Evolutionary conservation across 2,888 invertebrate genomes (phyloP), one percentile per base, ranked within the genome.

Genomic region (Drosophila robusta): DNA sequence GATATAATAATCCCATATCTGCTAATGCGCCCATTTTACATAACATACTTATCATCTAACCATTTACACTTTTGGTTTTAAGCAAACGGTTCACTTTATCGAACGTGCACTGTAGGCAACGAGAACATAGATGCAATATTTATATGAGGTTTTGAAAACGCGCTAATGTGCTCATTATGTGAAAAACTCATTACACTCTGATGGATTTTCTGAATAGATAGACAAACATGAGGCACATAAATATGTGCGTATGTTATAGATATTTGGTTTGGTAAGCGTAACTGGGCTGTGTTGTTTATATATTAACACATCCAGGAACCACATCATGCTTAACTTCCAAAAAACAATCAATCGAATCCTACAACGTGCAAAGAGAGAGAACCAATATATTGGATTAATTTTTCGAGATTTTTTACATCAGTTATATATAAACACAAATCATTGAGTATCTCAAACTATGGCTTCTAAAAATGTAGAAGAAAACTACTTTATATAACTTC

Each of bases 201-300:
- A 60, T 57, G 42, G 29, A 34, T 12, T 34, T 34, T 4, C 32
- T 22, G 14, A 3, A 61, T 18, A 22, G 29, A 58, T 16, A 14
- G 8, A 26, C 2, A 16, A 16, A 14, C 9, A n/a, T n/a, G n/a
- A n/a, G n/a, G n/a, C n/a, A n/a, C n/a, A 11, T 32, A 32, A 3
- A 32, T 32, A 11, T 32, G 4, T 29, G 2, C 5, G 29, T 29
- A 29, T 29, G 29, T 3, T 29, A 12, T 34, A 34, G 11, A 11
- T 34, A 12, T 34, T 3, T 12, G 12, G 4, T 34, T 34, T 34
- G 34, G 12, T 34, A 4, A 34, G 12, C 34, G 12, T 34, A 34
- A 34, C 14, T 39, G 38, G 7, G 9, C 8, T 8, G 9, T 9
- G 14, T 8, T 14, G 16, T 16, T 39, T 16, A n/a, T 7, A 39